Conservation (phyloP, 2,888 invertebrate genomes). For the Galerucella calmariensis region DNA sequence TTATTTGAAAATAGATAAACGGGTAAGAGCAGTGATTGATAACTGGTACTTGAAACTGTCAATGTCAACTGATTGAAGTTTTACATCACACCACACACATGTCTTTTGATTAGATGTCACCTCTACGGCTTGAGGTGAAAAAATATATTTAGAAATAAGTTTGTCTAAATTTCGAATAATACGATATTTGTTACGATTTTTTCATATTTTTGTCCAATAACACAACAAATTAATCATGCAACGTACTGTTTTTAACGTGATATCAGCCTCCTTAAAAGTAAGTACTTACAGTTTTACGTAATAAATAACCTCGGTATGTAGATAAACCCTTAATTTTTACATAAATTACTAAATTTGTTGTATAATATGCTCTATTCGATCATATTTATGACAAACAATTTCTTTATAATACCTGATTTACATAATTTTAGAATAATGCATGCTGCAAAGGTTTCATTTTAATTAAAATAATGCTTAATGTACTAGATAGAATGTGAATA, state of each 20-base stretch:
- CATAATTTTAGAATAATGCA: no score
- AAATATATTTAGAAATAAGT: slow-evolving; percentile 16
- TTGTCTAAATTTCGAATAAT: slow-evolving; percentile 16
- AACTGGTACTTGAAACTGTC: not conserved
- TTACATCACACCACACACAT: not conserved
- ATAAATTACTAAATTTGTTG: not conserved
- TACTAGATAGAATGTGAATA: not conserved
- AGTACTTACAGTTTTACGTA: slow-evolving; percentile 46
- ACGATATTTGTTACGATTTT: slow-evolving; percentile 8
- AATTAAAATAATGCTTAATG: no score
- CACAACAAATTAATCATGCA: slow-evolving; percentile 61
- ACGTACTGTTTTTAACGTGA: slow-evolving; percentile 64
- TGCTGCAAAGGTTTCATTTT: no score
- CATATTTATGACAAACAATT: no score
- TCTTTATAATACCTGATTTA: no score
- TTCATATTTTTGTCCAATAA: slow-evolving; percentile 8
- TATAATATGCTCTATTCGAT: no score
- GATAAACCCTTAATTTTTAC: not conserved
- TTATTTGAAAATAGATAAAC: no score
- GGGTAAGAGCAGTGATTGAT: no score
- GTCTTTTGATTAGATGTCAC: slow-evolving; percentile 27
- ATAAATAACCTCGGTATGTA: slow-evolving; percentile 14
- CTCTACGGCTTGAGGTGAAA: slow-evolving; percentile 21
- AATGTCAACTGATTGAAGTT: not conserved
- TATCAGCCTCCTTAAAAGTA: slow-evolving; percentile 65